These are phyloP conservation scores for Cheumatopsyche charites DNA, from an alignment of 1,140 invertebrate genomes.

Conservation along the genomic window DNA sequence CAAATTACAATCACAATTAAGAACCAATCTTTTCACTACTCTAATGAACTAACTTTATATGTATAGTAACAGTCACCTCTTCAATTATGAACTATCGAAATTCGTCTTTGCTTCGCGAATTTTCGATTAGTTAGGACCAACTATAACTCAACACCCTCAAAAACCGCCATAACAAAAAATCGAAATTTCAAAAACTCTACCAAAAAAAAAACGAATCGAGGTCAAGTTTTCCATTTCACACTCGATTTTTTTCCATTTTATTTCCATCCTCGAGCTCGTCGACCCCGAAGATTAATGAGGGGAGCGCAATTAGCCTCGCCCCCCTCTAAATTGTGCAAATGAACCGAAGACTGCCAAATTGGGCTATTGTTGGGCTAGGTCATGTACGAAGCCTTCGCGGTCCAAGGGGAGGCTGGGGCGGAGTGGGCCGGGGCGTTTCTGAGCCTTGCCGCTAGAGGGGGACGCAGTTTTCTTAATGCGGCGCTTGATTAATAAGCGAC, in stretches of 20 bases:
- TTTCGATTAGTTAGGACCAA: too few species aligned
- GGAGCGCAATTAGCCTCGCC: conserved; percentile 21
- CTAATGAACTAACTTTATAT: too few species aligned
- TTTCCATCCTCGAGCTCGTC: not conserved
- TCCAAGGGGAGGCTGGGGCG: conserved; percentile 26
- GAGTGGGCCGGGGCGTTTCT: conserved; percentile 36
- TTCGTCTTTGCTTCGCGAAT: too few species aligned
- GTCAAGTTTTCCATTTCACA: conserved; percentile 20
- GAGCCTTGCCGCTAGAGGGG: conserved; percentile 45
- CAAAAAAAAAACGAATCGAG: too few species aligned
- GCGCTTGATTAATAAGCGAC: conserved; percentile 48
- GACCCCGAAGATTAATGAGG: conserved; percentile 33
- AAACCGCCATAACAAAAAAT: too few species aligned
- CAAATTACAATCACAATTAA: too few species aligned
- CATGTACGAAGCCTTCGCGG: conserved; percentile 7
- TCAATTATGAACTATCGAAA: too few species aligned
- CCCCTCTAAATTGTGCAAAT: conserved; percentile 42
- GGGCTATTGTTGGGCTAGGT: conserved; percentile 47
- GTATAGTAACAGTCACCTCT: too few species aligned
- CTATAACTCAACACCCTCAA: too few species aligned
- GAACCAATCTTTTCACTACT: too few species aligned
- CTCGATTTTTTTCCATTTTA: too few species aligned
- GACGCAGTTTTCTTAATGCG: conserved; percentile 48
- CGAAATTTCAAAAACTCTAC: too few species aligned
- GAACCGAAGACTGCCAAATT: conserved; percentile 45